A percentile compares a stretch with the other conserved stretches of the same genome.
Evolutionary conservation across 2,113 vertebrate species (phyloP).

Genomic region (Zosterops pallidus): DNA sequence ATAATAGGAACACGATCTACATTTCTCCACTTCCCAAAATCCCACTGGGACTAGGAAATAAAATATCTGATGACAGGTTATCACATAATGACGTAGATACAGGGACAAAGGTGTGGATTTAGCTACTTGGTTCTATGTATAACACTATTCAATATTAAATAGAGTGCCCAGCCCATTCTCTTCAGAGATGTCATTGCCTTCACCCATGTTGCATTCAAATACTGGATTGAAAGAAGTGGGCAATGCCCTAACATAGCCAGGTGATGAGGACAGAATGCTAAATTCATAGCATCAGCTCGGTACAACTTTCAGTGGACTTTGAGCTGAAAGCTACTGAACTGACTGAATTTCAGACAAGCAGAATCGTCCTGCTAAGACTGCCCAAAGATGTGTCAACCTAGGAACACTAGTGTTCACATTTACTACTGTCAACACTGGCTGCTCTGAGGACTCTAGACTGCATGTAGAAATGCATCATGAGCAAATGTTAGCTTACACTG

Average conservation of each 20-base stretch:
- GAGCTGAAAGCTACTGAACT: constrained; percentile 29
- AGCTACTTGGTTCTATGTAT: neutral
- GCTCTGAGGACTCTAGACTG: neutral
- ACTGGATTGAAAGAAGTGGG: neutral
- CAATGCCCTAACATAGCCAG: neutral
- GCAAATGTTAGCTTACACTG: neutral
- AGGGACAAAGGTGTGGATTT: neutral
- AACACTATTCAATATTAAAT: neutral
- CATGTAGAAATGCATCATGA: neutral
- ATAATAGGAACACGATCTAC: neutral
- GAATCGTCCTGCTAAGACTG: constrained; percentile 14
- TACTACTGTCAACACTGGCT: neutral
- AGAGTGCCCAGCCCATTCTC: neutral
- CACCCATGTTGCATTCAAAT: neutral
- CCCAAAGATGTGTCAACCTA: neutral
- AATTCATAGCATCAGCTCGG: neutral
- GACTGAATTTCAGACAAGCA: constrained; percentile 25
- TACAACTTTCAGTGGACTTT: neutral
- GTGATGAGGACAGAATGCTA: neutral
- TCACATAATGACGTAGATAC: neutral
- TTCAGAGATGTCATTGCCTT: neutral
- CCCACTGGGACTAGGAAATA: neutral
- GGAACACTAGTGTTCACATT: neutral
- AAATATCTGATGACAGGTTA: neutral
- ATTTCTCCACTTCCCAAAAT: neutral